These are phyloP conservation scores for Mechanitis messenoides DNA, from an alignment of 2,888 invertebrate genomes.

Conservation along the genomic window DNA sequence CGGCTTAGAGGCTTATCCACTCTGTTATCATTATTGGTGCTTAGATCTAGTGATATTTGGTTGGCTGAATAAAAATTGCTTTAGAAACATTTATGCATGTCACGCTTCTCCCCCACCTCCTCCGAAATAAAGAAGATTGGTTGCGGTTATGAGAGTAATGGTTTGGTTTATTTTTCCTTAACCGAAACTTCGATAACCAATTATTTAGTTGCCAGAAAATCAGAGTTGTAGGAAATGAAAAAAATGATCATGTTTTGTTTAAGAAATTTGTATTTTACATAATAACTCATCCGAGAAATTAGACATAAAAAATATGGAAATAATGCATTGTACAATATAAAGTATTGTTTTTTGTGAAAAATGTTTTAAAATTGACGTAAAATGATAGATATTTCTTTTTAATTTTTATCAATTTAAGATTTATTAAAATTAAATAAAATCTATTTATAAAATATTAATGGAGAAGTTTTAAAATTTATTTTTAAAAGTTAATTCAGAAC, in stretches of 20 bases:
- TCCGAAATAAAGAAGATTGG: slow-evolving; percentile 44
- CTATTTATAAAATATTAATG: no score
- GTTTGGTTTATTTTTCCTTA: slow-evolving; percentile 48
- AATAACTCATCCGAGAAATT: no score
- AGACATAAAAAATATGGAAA: no score
- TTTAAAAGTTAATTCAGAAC: no score
- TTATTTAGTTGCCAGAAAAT: slow-evolving; percentile 9
- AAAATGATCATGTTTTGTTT: neutral
- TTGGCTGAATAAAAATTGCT: slow-evolving; percentile 60
- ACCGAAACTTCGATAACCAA: slow-evolving; percentile 31
- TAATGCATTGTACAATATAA: no score
- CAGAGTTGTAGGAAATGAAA: neutral
- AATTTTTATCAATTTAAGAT: no score
- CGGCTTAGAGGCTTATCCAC: slow-evolving; percentile 15
- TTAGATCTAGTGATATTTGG: slow-evolving; percentile 48
- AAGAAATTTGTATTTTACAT: neutral
- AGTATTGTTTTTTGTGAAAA: no score
- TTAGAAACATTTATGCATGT: slow-evolving; percentile 50
- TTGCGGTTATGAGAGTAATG: slow-evolving; percentile 52
- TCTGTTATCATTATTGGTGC: slow-evolving; percentile 55
- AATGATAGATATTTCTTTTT: no score
- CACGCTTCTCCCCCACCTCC: slow-evolving; percentile 41
- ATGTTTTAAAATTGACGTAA: no score
- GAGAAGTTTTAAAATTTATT: no score
- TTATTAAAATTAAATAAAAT: no score